These are phyloP conservation scores for Phalacrocorax carbo DNA, from an alignment of 2,113 vertebrate species.

Conservation along the genomic window DNA sequence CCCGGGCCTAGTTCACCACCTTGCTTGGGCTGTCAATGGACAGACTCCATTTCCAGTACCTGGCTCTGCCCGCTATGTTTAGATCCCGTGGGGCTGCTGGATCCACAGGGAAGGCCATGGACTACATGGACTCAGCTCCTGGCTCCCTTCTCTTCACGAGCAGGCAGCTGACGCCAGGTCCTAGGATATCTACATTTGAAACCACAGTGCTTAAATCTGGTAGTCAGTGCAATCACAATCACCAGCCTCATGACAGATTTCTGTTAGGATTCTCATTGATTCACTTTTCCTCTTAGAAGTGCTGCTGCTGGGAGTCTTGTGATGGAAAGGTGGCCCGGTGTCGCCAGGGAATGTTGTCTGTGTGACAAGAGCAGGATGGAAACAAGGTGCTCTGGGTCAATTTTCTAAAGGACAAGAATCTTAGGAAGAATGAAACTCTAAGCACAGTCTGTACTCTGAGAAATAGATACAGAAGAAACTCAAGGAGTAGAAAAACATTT, in stretches of 20 bases:
- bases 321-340: neutral
- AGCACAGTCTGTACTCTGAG: neutral
- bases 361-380: neutral
- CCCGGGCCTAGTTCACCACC: neutral
- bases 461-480: neutral
- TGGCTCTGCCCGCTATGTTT: neutral
- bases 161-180: neutral
- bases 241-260: neutral
- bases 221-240: neutral
- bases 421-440: neutral
- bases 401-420: neutral
- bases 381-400: neutral
- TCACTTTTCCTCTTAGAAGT: neutral
- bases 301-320: neutral
- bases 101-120: fast-evolving
- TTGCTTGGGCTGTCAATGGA: neutral
- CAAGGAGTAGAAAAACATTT: neutral
- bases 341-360: neutral
- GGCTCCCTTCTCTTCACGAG: neutral
- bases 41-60: neutral
- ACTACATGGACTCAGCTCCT: fast-evolving
- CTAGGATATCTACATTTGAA: neutral
- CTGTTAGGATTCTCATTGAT: fast-evolving
- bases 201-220: neutral
- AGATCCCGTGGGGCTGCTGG: neutral